A percentile compares a stretch with the other conserved stretches of the same genome.
Conservation (phyloP, 2,797 vertebrate genomes). For the Eremophila alpestris region DNA sequence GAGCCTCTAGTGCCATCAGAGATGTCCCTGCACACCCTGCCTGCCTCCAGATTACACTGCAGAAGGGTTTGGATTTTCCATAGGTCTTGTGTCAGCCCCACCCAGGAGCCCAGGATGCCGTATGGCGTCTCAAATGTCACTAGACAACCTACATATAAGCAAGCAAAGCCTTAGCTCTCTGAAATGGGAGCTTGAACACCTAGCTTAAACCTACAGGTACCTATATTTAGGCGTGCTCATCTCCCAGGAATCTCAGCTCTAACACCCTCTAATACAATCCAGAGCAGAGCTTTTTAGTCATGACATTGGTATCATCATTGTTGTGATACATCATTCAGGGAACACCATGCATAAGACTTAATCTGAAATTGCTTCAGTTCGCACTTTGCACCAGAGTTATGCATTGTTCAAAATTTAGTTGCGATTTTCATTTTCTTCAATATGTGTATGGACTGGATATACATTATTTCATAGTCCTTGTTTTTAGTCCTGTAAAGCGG, state of each 20-base stretch:
- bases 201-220: not conserved
- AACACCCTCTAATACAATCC: not conserved
- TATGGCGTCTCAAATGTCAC: not conserved
- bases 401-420: not conserved
- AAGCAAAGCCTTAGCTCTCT: not conserved
- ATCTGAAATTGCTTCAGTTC: not conserved
- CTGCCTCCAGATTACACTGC: not conserved
- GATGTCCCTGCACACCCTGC: not conserved
- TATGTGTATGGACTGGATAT: rapidly evolving
- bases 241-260: not conserved
- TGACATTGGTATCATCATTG: not conserved
- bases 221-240: not conserved
- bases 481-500: not conserved
- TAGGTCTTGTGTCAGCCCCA: not conserved
- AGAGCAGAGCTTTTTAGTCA: not conserved
- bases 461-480: not conserved
- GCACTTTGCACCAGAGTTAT: not conserved
- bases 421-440: not conserved
- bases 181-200: not conserved
- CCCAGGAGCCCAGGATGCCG: not conserved
- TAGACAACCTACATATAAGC: not conserved
- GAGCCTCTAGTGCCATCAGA: not conserved
- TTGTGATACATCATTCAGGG: not conserved
- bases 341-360: not conserved
- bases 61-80: not conserved